These are phyloP conservation scores for Thecocarcelia acutangulata DNA, from an alignment of 2,888 invertebrate species.

Conservation along the genomic window DNA sequence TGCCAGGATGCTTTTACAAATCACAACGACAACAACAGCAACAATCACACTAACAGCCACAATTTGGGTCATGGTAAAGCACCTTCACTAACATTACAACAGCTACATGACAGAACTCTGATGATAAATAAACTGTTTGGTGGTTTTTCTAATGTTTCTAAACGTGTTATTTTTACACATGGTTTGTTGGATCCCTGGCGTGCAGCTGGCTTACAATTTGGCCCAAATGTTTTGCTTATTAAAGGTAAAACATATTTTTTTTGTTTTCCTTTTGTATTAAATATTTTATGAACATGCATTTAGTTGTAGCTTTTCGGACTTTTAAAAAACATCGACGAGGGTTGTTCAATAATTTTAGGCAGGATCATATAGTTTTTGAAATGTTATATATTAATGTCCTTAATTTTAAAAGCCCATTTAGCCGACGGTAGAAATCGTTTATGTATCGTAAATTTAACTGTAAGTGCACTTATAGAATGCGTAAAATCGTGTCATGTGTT, in stretches of 20 bases:
- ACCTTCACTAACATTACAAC: constrained; percentile 34
- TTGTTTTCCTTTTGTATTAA: constrained; percentile 15
- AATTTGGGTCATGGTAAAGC: constrained; percentile 64
- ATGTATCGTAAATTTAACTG: too few relatives aligned
- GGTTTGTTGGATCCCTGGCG: constrained; percentile 84
- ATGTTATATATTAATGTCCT: too few relatives aligned
- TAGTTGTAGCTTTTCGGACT: too few relatives aligned
- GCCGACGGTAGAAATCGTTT: too few relatives aligned
- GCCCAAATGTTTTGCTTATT: constrained; percentile 73
- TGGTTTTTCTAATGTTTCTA: constrained; percentile 75
- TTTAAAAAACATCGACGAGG: too few relatives aligned
- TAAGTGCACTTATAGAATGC: too few relatives aligned
- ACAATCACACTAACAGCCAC: not conserved
- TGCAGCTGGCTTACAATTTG: constrained; percentile 80
- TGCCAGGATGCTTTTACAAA: constrained; percentile 75
- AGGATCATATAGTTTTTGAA: too few relatives aligned
- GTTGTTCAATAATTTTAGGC: too few relatives aligned
- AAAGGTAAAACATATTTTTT: constrained; percentile 71
- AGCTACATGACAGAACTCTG: constrained; percentile 60
- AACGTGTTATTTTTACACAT: constrained; percentile 83
- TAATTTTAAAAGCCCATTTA: too few relatives aligned
- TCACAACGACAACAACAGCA: not conserved
- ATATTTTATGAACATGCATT: not conserved
- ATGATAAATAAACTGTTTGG: constrained; percentile 82
- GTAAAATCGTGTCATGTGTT: too few relatives aligned